Evolutionary conservation across 2,797 vertebrate species (phyloP), one percentile per base, ranked within the genome.

Genomic region (Cirrhinus mrigala): DNA sequence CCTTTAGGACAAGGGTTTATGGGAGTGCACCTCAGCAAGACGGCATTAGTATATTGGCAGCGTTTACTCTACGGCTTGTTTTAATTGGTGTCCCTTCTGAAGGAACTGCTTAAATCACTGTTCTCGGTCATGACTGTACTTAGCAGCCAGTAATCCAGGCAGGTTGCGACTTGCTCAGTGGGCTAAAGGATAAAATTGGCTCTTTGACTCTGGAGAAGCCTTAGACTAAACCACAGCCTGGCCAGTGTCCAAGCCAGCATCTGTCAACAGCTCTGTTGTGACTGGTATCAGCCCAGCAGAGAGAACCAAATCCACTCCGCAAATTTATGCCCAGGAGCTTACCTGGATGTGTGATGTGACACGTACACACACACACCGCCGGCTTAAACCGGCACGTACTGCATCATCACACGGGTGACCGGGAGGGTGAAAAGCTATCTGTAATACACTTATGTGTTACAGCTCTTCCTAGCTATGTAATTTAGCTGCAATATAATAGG

Each of bases 121-220:
- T 16, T 78, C 64, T 81, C 33, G 3, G 82, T 78, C 86, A 81
- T 10, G 1, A 46, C 70, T 37, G 71, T 79, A 82, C 11, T 81
- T 62, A 83, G 58, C 24, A 44, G 56, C 46, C 52, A 79, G 71
- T 88, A 87, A 88, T 88, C 78, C 75, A 78, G 79, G 88, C 92
- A 94, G 87, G 93, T 92, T 75, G 24, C 76, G 88, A 89, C 93
- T 93, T 90, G 90, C 90, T 92, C 91, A 91, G 92, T 90, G 86
- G 89, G 86, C 81, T 44, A 70, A 82, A 90, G 89, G 90, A 93
- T 92, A 93, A 94, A 94, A 93, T 91, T 79, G 89, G 88, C 87
- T 88, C 87, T 83, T 40, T 90, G 91, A 94, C 93, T 94, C 86
- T 92, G 90, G 92, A 93, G 91, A 92, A 91, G 92, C 90, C 91